Evolutionary conservation across 2,888 invertebrate species (phyloP).

Genomic region (Eupithecia dodoneata): DNA sequence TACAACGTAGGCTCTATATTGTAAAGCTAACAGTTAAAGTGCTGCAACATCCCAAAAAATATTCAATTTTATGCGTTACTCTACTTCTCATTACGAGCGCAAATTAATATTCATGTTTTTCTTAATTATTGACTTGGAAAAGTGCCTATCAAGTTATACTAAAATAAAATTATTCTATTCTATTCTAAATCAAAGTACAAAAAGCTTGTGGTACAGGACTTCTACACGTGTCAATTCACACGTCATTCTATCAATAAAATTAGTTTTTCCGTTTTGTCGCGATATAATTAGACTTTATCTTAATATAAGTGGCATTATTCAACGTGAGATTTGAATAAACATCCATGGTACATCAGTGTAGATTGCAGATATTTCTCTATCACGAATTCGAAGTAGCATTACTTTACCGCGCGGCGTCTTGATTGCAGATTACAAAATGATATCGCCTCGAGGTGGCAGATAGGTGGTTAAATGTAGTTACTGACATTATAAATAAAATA

Average conservation of each 20-base stretch:
- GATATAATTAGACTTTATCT: background rate
- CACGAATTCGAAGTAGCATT: background rate
- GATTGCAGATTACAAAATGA: conserved; percentile 18
- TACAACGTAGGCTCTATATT: background rate
- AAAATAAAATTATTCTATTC: too few species aligned
- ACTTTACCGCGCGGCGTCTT: background rate
- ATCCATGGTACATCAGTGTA: background rate
- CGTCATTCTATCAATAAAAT: background rate
- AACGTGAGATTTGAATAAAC: background rate
- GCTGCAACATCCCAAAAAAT: background rate
- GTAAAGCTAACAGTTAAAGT: background rate
- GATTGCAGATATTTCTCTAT: background rate
- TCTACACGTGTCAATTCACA: background rate
- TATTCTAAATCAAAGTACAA: background rate
- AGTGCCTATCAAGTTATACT: background rate
- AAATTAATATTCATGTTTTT: background rate
- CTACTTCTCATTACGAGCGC: background rate
- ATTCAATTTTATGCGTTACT: background rate
- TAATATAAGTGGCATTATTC: background rate
- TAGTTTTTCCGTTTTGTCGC: background rate
- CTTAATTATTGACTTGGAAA: background rate
- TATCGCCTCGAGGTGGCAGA: conserved; percentile 10
- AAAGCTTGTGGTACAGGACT: background rate
- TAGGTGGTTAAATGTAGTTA: conserved; percentile 7
- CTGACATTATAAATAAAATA: conserved; percentile 16